Base-by-base conservation (phyloP, 2,113 vertebrate genomes). In the Malurus melanocephalus region DNA sequence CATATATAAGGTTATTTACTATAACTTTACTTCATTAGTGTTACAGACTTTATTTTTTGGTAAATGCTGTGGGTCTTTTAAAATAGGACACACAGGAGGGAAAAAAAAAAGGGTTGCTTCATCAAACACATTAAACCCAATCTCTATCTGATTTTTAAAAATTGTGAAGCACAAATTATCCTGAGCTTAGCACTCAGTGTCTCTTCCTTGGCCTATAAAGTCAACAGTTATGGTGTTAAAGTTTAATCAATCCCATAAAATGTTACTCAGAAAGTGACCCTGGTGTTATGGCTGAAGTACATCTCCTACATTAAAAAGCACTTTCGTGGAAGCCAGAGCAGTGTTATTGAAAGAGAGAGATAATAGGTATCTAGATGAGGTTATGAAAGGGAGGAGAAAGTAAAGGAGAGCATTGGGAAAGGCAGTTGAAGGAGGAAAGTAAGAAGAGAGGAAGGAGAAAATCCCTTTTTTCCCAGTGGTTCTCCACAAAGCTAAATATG, bases 201-300 rank as follows among this genome's bases (percentile, higher is more conserved):
- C 94, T 97, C 95, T 97, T 96, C 88, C 92, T 92, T 80, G 90
- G 95, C 95, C 96, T 95, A 88, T 97, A 96, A 97, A 97, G 96
- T 97, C 97, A 97, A 97, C 97, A 97, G 96, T 97, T 96, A 97
- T 35, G 93, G 97, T 97, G 95, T 95, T 98, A 96, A 98, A 97
- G 96, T 97, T 97, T 97, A 97, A 98, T 97, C 97, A 97, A 95
- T 96, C 95, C 95, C 96, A 98, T 98, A 97, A 98, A 98, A 97
- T 89, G 96, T 97, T 96, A 97, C 97, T 98, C 96, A 96, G 96
- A 97, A 96, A 97, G 93, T 97, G 97, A 97, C 97, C 96, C 96
- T 61, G 52, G 81, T 93, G 95, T 96, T 96, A 95, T 51, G 78
- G 91, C 94, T 97, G 95, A 96, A 98, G 97, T 96, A 95, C 94